phyloP scores from a whole-genome alignment of 2,113 vertebrate species.

The Loxodonta africana region DNA sequence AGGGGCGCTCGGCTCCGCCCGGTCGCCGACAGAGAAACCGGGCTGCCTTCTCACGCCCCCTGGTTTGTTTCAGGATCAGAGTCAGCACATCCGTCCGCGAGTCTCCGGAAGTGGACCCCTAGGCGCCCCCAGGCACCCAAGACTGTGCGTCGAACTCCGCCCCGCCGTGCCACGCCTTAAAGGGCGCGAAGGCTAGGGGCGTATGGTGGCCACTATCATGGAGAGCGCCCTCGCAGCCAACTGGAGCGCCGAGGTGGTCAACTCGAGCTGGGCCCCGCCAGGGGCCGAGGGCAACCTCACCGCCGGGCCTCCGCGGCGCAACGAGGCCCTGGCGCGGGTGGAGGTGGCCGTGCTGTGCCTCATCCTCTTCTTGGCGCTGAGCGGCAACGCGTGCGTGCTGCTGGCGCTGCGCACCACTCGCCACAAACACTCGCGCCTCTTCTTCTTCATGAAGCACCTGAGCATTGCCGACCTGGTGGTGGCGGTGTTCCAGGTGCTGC shows the following conservation, averaged over 20 bases:
- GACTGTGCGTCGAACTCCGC: background rate
- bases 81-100: background rate
- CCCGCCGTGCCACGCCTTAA: background rate
- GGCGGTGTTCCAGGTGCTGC: slow-evolving; percentile 97
- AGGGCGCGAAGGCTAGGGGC: background rate
- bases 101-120: background rate
- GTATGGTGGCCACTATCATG: slow-evolving; percentile 36
- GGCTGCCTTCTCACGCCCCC: background rate
- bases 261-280: background rate
- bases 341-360: slow-evolving; percentile 96
- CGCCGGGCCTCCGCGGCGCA: slow-evolving; percentile 91
- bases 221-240: slow-evolving; percentile 87
- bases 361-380: slow-evolving; percentile 95
- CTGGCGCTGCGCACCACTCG: slow-evolving; percentile 94
- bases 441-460: slow-evolving; percentile 99
- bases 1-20: background rate
- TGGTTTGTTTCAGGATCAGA: slow-evolving; percentile 62
- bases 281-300: slow-evolving; percentile 87
- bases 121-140: background rate
- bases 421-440: slow-evolving; percentile 96
- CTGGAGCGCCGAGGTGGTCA: slow-evolving; percentile 85
- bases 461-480: slow-evolving; percentile 98
- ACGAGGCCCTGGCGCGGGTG: slow-evolving; percentile 97
- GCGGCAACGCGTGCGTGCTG: slow-evolving; percentile 96
- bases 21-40: background rate